Base-by-base conservation (phyloP, 1,140 invertebrate species). In the Antheraea pernyi region DNA sequence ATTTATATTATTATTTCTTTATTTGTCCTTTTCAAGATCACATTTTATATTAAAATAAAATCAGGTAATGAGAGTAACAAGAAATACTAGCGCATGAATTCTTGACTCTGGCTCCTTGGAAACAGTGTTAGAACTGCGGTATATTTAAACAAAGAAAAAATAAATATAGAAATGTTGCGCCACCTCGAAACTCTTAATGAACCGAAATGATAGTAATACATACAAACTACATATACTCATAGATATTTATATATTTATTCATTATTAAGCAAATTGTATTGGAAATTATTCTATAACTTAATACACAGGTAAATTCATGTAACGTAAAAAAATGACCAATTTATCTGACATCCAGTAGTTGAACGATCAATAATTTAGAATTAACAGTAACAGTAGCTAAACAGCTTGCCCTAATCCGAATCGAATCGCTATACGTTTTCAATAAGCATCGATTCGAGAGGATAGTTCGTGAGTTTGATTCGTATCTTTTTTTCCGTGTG, bases 331-430 rank as follows among this genome's bases (percentile, higher is more conserved):
- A 53, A 53, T 7, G 13, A 13, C 65, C 68, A 37, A 67, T 59
- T 75, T 59, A 68, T 65, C 61, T 46, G 67, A 64, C 42, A 67
- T 18, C 64, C 59, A 30, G 60, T 58, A 68, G 65, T 22, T 65
- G 42, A 77, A 83, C 75, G 79, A 77, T 73, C 83, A 79, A 88
- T 88, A 89, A 86, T 68, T 89, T 82, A 88, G 87, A 82, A 84
- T 89, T 79, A 88, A 85, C 80, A 81, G 78, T 81, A 80, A 81
- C 86, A 83, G 86, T 89, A 85, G 84, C 85, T 80, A 82, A 85
- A 85, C 80, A 86, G 82, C 81, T 82, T 59, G 72, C 69, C 72
- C 72, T 89, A 87, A 89, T 89, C 86, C 82, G 81, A 82, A 76
- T 86, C 83, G 76, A 87, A 88, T 88, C 82, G 80, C 6, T 68